phyloP scores from a whole-genome alignment of 2,888 invertebrate species.

The Magallana nippona region DNA sequence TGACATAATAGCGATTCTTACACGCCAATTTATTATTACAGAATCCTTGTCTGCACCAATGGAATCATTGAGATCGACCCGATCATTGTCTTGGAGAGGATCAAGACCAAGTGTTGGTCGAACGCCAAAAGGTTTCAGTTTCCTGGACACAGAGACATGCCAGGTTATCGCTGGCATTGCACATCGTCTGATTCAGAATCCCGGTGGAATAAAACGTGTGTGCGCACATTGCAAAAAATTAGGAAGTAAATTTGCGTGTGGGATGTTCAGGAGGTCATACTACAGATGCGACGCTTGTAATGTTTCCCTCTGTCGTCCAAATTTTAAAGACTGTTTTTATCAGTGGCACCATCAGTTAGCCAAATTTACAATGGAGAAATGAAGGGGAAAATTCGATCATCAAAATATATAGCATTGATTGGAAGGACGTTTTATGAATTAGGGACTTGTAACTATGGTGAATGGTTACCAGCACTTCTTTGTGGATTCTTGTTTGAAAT shows the following conservation, averaged over 20 bases:
- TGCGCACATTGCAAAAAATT: conserved; percentile 35
- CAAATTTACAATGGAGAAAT: background rate
- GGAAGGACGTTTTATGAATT: too few relatives aligned
- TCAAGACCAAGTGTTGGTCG: background rate
- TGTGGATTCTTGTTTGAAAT: too few relatives aligned
- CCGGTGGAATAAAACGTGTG: conserved; percentile 37
- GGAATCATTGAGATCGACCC: conserved; percentile 1
- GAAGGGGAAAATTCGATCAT: too few relatives aligned
- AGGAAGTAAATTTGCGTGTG: conserved; percentile 36
- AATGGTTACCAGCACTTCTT: too few relatives aligned
- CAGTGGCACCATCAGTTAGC: conserved; percentile 21
- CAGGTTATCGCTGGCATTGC: background rate
- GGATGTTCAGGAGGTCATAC: conserved; percentile 36
- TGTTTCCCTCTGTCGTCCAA: conserved; percentile 34
- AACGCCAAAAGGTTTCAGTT: background rate
- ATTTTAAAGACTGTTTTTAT: conserved; percentile 37
- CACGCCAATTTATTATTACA: conserved; percentile 5
- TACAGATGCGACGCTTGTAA: conserved; percentile 38
- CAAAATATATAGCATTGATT: background rate
- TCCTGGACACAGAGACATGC: background rate
- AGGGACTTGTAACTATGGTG: too few relatives aligned
- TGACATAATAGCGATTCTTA: conserved; percentile 6
- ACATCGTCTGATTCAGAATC: conserved; percentile 34
- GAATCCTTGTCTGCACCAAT: background rate
- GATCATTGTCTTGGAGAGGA: background rate